Base-by-base conservation (phyloP, 2,113 vertebrate genomes). In the Campylomormyrus tamandua region DNA sequence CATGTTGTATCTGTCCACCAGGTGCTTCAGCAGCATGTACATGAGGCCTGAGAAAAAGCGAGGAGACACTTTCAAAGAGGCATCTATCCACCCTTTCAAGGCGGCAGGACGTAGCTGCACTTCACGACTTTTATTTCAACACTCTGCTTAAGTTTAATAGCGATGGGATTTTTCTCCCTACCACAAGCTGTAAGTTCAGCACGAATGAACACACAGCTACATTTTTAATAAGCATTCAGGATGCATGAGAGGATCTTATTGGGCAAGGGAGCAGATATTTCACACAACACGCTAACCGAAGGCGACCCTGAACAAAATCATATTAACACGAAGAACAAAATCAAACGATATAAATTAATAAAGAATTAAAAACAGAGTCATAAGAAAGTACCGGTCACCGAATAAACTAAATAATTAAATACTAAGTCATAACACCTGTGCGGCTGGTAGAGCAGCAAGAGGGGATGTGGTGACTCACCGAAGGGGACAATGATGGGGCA, bases 401-500 rank as follows among this genome's bases (percentile, higher is more conserved):
- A 56, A 45, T 5, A 80, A 58, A 58, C 52, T 39, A 42, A 31
- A 53, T 35, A 13, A 17, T 24, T 42, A 53, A 21, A 56, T 56
- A 21, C 19, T 17, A 31, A 87, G 5, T 85, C 35, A 15, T 27
- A 19, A 52, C 49, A 49, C 27, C 46, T 13, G 85, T 5, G 9
- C 0, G 31, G 49, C 13, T 6, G 42, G 87, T 9, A 31, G 45
- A 15, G 2, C 31, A 6, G 42, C 9, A n/a, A 74, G 85, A 84
- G 87, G 58, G 70, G 83, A 52, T 50, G 50, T 66, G 21, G 5
- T 19, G 21, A 90, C 97, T 95, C 94, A 99, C 98, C 98, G 2
- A 99, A 99, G 70, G 98, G 98, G 86, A 99, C 98, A 0, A 99
- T 99, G 95, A 99, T 99, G 91, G 98, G 98, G 88, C 98, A 99